Base-by-base conservation (phyloP, 2,888 invertebrate genomes). In the Polydrusus tereticollis region DNA sequence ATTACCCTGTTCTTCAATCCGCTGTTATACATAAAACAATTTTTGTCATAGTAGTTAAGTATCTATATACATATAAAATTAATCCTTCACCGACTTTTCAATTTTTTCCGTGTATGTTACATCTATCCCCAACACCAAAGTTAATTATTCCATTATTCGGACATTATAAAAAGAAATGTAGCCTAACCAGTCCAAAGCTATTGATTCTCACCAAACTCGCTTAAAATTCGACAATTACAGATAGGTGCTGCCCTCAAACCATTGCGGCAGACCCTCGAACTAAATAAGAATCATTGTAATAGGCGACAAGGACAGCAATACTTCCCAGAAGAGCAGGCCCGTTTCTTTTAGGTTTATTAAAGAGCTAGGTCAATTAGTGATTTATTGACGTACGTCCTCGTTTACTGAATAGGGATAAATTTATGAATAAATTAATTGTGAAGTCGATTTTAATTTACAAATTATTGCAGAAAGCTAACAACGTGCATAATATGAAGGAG, bases 201-300 rank as follows among this genome's bases (percentile, higher is more conserved):
- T 29, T 43, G 41, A 43, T 29, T 45, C 41, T 55, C 7, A 7
- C 12, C 8, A 62, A 7, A 20, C 26, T 23, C 18, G 12, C 10
- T 33, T 47, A 41, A 60, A 65, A 71, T 71, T 60, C 26, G 65
- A 36, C 72, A 67, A 67, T 67, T 58, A 63, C 29, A 63, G 33
- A 66, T 38, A 26, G 20, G 68, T 74, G 71, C 74, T 72, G 74
- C 74, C 71, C 68, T 33, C 68, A 55, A 58, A 65, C 50, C 63
- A 50, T 65, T 16, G 50, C 68, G 63, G 64, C 45, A 72, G 67
- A 74, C 69, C 71, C 68, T 29, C 21, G 58, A 74, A 74, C 71
- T 71, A 67, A 63, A 58, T 63, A 58, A 72, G 43, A 20, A 26
- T 67, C 18, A 16, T 12, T 63, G 58, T 70, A 62, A 71, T 62